These are phyloP conservation scores for Amaurobius ferox DNA, from an alignment of 2,888 invertebrate genomes.

Conservation along the genomic window DNA sequence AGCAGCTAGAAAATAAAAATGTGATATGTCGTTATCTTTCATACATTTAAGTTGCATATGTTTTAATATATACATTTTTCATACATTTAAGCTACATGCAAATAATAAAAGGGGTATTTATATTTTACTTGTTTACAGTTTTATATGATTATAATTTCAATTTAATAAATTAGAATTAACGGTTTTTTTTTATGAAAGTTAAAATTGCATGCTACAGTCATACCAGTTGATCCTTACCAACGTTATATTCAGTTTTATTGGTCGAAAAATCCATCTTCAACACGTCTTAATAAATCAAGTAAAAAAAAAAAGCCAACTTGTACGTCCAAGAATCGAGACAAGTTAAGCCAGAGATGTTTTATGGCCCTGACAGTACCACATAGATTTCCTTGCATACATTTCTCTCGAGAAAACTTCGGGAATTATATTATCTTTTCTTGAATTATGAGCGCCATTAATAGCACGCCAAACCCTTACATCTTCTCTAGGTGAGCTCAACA, in stretches of 20 bases:
- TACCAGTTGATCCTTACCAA: not conserved
- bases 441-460: slow-evolving; percentile 11
- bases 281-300: not conserved
- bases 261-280: not conserved
- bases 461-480: not conserved
- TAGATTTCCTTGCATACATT: not conserved
- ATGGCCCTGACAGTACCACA: not conserved
- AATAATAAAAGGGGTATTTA: too few relatives aligned
- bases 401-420: not conserved
- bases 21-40: too few relatives aligned
- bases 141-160: too few relatives aligned
- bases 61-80: too few relatives aligned
- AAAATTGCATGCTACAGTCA: not conserved
- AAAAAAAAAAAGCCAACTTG: not conserved
- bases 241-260: not conserved
- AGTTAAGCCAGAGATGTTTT: slow-evolving; percentile 8
- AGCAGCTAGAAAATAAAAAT: too few relatives aligned
- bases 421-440: not conserved
- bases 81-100: too few relatives aligned
- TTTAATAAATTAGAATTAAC: too few relatives aligned
- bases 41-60: too few relatives aligned
- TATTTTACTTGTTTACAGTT: too few relatives aligned
- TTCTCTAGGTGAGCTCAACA: not conserved
- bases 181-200: too few relatives aligned
- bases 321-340: not conserved